These are phyloP conservation scores for Ceyx cyanopectus DNA, from an alignment of 2,113 vertebrate species.

Conservation along the genomic window DNA sequence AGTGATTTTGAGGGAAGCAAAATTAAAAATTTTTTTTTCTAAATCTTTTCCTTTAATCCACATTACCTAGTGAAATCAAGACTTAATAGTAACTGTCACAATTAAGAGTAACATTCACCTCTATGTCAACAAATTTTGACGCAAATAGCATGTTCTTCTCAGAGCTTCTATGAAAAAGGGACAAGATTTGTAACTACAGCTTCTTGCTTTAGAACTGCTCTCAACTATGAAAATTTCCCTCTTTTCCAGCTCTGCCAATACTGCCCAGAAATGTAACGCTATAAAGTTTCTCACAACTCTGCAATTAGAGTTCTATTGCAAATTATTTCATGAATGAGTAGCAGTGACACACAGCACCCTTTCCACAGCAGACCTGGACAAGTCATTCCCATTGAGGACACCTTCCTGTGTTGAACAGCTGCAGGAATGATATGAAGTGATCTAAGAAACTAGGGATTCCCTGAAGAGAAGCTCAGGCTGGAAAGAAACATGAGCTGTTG, in stretches of 20 bases:
- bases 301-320: background rate
- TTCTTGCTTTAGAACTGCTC: background rate
- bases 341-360: background rate
- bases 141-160: background rate
- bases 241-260: background rate
- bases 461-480: conserved; percentile 16
- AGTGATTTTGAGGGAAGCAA: background rate
- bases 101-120: background rate
- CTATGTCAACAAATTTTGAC: background rate
- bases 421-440: conserved; percentile 2
- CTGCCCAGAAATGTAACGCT: background rate
- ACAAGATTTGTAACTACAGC: background rate
- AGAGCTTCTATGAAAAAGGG: background rate
- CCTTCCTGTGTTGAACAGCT: conserved; percentile 25
- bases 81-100: background rate
- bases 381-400: conserved; percentile 9
- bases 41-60: background rate
- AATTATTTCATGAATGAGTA: background rate
- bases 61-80: background rate
- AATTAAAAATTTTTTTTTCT: background rate
- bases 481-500: conserved; percentile 22
- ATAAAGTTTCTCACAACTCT: background rate
- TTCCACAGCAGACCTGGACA: conserved; percentile 21
- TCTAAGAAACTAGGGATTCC: background rate
- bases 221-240: background rate